These are phyloP conservation scores for Spatulosminthurus flaviceps DNA, from an alignment of 2,888 invertebrate genomes.

Conservation along the genomic window DNA sequence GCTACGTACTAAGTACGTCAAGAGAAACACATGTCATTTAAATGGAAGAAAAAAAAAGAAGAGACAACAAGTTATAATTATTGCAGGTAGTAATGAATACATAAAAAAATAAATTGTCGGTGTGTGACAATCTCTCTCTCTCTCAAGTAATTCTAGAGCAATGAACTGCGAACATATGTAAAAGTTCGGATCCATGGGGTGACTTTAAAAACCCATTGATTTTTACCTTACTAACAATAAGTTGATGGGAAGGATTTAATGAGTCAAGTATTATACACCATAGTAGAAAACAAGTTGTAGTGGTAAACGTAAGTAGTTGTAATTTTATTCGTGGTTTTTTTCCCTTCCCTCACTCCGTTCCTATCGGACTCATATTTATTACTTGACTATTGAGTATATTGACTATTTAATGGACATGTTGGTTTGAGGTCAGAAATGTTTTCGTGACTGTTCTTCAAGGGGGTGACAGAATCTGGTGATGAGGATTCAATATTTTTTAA, in stretches of 20 bases:
- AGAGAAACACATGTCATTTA: too few relatives aligned
- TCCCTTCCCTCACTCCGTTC: not conserved
- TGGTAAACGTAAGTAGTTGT: not conserved
- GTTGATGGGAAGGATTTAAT: not conserved
- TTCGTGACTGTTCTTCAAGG: slow-evolving; percentile 15
- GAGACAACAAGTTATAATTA: not conserved
- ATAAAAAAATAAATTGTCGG: not conserved
- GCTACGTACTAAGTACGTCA: too few relatives aligned
- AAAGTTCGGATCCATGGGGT: not conserved
- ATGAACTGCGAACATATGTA: not conserved
- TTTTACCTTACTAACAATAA: slow-evolving; percentile 9
- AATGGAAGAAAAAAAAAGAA: too few relatives aligned
- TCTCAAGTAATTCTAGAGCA: not conserved
- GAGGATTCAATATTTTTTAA: slow-evolving; percentile 5
- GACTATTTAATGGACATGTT: not conserved
- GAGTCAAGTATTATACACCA: not conserved
- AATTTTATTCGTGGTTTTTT: not conserved
- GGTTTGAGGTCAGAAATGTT: slow-evolving; percentile 10
- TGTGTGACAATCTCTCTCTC: not conserved
- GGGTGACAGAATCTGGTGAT: slow-evolving; percentile 21
- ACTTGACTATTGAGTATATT: not conserved
- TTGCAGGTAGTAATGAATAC: not conserved
- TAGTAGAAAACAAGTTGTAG: slow-evolving; percentile 3
- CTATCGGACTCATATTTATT: not conserved
- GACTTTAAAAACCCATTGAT: not conserved